A percentile compares a stretch with the other conserved stretches of the same genome.
Evolutionary conservation across 2,797 vertebrate genomes (phyloP).

Genomic region (Micrastur ruficollis): DNA sequence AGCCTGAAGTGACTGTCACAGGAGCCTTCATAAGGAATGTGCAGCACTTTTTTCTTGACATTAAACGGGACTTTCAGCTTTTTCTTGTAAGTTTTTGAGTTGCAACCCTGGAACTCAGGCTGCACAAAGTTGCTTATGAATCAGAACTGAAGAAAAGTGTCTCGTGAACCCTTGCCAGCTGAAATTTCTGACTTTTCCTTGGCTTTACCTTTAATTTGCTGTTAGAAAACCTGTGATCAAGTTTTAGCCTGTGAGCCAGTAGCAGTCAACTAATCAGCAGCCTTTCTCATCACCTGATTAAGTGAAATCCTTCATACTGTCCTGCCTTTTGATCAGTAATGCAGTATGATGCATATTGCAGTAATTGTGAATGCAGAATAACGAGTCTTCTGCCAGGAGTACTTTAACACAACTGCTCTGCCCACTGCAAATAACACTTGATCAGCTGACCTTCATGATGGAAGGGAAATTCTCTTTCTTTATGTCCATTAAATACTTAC

Average conservation of each 20-base stretch:
- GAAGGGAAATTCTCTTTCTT: neutral
- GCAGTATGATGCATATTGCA: slow-evolving; percentile 1
- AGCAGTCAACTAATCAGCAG: slow-evolving; percentile 36
- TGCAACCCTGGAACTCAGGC: neutral
- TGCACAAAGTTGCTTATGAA: neutral
- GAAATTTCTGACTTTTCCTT: slow-evolving; percentile 26
- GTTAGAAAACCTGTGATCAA: slow-evolving; percentile 39
- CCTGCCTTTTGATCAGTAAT: slow-evolving; percentile 31
- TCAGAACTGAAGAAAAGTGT: neutral
- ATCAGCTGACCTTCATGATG: neutral
- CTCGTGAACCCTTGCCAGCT: neutral
- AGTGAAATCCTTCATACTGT: slow-evolving; percentile 37
- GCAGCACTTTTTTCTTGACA: neutral
- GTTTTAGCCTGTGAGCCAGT: slow-evolving; percentile 19
- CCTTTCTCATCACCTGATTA: slow-evolving; percentile 14
- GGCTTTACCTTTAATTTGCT: slow-evolving; percentile 38
- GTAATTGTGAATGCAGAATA: neutral
- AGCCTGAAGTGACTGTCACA: neutral
- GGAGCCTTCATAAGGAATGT: neutral
- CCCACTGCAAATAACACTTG: neutral
- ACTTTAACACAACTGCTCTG: neutral
- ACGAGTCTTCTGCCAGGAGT: slow-evolving; percentile 14
- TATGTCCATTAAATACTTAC: neutral
- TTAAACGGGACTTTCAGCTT: neutral
- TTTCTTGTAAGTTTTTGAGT: neutral